These are phyloP conservation scores for Caenorhabditis japonica DNA, from an alignment of 2,888 invertebrate species.

Conservation along the genomic window DNA sequence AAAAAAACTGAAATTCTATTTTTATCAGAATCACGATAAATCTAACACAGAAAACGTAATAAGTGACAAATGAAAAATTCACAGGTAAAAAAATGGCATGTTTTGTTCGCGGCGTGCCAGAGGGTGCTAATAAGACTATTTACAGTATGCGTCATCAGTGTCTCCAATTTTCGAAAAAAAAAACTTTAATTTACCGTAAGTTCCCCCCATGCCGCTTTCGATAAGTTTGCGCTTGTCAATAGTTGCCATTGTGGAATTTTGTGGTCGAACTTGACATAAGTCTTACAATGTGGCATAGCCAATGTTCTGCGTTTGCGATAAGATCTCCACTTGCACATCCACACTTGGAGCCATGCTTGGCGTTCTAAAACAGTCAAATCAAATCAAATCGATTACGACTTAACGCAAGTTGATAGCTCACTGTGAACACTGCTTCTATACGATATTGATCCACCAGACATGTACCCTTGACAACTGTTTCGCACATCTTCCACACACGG, in stretches of 20 bases:
- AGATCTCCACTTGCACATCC: constrained; percentile 83
- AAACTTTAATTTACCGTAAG: constrained; percentile 78
- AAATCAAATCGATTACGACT: too few species aligned
- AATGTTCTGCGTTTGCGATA: constrained; percentile 83
- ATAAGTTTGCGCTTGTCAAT: constrained; percentile 89
- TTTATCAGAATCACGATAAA: too few species aligned
- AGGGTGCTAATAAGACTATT: too few species aligned
- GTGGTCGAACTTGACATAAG: constrained; percentile 53
- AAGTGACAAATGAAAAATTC: too few species aligned
- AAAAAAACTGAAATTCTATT: too few species aligned
- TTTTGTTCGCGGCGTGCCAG: too few species aligned
- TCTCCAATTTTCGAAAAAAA: too few species aligned
- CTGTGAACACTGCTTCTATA: constrained; percentile 83
- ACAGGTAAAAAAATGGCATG: too few species aligned
- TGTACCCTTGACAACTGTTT: constrained; percentile 86
- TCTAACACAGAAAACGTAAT: too few species aligned
- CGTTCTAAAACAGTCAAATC: too few species aligned
- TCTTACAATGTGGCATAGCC: constrained; percentile 93
- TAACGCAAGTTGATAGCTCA: not conserved
- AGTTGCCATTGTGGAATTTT: constrained; percentile 64
- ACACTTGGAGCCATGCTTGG: constrained; percentile 19
- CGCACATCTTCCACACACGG: constrained; percentile 89
- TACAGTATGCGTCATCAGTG: too few species aligned
- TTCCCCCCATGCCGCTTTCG: constrained; percentile 96
- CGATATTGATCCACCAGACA: constrained; percentile 90